Evolutionary conservation across 2,113 vertebrate species (phyloP), one percentile per base, ranked within the genome.

Genomic region (Alosa alosa): DNA sequence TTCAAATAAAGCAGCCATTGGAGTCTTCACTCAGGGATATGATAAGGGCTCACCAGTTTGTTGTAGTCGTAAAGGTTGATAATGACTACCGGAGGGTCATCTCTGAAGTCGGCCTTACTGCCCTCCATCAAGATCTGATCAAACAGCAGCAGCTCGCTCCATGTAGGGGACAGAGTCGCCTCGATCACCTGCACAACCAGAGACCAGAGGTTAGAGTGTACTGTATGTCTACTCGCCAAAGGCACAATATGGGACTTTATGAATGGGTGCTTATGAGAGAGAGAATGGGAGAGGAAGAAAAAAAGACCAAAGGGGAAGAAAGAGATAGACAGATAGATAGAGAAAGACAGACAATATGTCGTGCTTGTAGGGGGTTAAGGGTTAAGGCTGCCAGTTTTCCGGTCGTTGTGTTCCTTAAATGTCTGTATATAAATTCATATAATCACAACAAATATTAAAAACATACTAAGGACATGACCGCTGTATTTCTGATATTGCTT

Each of bases 101-200:
- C 93, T 85, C 94, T 95, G 83, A 99, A 89, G 1, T 97, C 95
- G 17, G 97, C 96, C 87, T 93, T 96, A 22, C 93, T 95, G 72
- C 98, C 97, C 36, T 99, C 97, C 78, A 98, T 89, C 0, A 98
- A 93, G 39, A 99, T 93, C 91, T 96, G 96, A 82, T 99, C 95
- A 85, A 97, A 99, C 52, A 98, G 78, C 91, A 99, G 90, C 84
- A 97, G 93, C 82, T 99, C 96, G 10, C 95, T 95, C 97, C 97
- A 98, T 91, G 97, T 95, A 0, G 97, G 98, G 82, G 97, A 98
- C 85, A 99, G 93, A 0, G 96, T 99, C 86, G 97, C 96, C 50
- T 94, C 90, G 88, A 97, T 81, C 47, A 97, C 86, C 98, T 99
- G 90, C 64, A 83, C 55, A 84, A 20, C 60, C 57, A 84, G 6